These are phyloP conservation scores for Trachymyrmex cornetzi DNA, from an alignment of 1,140 invertebrate genomes.

Conservation along the genomic window DNA sequence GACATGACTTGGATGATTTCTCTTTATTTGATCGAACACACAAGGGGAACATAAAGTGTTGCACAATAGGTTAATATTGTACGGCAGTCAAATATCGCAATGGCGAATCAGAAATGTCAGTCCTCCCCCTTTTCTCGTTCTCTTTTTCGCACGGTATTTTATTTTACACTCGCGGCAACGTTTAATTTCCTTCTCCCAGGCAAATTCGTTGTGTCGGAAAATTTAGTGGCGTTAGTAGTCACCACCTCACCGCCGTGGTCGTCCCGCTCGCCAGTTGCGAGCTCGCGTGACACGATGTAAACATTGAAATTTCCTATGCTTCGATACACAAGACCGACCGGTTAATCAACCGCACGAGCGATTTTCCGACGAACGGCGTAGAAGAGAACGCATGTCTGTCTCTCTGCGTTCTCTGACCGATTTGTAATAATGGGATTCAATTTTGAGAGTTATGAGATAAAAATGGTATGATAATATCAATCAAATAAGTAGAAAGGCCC, in stretches of 20 bases:
- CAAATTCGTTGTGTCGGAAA: slow-evolving; percentile 51
- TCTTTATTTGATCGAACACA: background rate
- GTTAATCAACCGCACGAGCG: slow-evolving; percentile 54
- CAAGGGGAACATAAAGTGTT: background rate
- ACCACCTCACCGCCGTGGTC: background rate
- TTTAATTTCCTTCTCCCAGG: slow-evolving; percentile 51
- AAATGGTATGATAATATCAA: slow-evolving; percentile 2
- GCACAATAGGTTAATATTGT: background rate
- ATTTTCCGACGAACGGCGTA: slow-evolving; percentile 50
- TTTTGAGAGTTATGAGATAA: background rate
- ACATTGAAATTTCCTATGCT: slow-evolving; percentile 59
- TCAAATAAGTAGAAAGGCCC: too few relatives aligned
- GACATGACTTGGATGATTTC: slow-evolving; percentile 31
- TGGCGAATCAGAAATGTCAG: background rate
- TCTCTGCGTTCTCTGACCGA: background rate
- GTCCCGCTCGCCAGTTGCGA: slow-evolving; percentile 7
- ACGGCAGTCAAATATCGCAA: background rate
- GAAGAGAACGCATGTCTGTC: slow-evolving; percentile 2
- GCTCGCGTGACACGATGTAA: slow-evolving; percentile 57
- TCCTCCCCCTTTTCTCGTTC: background rate
- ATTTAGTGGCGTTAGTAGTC: slow-evolving; percentile 24
- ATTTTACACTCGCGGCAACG: slow-evolving; percentile 30
- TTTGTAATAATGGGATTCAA: slow-evolving; percentile 41
- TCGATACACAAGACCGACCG: slow-evolving; percentile 48
- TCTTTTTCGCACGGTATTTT: slow-evolving; percentile 17